Percentiles rank a stretch among this genome's conserved stretches.
Evolutionary conservation across 2,888 invertebrate genomes (phyloP).

Genomic region (Bibio marci): DNA sequence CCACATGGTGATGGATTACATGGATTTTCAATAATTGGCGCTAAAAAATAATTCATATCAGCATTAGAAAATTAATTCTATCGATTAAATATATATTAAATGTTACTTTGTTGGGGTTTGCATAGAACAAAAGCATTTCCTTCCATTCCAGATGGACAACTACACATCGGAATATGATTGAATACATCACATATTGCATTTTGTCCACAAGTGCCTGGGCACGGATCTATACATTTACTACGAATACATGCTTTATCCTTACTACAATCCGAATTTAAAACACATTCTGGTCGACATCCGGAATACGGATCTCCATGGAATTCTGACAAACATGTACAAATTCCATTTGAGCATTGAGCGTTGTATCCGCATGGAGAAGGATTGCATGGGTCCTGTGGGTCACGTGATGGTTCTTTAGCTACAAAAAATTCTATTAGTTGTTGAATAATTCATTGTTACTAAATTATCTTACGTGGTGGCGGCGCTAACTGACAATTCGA

Average conservation of each 20-base stretch:
- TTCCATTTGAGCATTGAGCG: constrained; percentile 48
- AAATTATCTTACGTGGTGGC: constrained; percentile 11
- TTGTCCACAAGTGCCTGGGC: constrained; percentile 55
- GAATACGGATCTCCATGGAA: constrained; percentile 54
- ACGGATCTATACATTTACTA: constrained; percentile 54
- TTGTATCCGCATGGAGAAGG: constrained; percentile 62
- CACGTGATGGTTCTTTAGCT: constrained; percentile 18
- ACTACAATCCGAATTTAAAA: constrained; percentile 53
- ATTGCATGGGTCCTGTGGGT: constrained; percentile 37
- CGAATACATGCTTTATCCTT: constrained; percentile 50
- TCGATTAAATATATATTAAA: too few species aligned
- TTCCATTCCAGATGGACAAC: constrained; percentile 46
- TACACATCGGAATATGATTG: constrained; percentile 58
- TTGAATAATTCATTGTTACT: constrained; percentile 23
- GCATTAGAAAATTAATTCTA: too few species aligned
- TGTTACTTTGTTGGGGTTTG: constrained; percentile 26
- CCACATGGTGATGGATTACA: constrained; percentile 70
- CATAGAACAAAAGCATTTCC: constrained; percentile 53
- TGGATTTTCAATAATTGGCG: constrained; percentile 26
- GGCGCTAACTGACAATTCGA: constrained; percentile 41
- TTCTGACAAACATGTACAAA: constrained; percentile 52
- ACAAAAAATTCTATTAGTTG: constrained; percentile 1
- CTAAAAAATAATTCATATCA: not conserved
- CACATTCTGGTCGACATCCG: constrained; percentile 55
- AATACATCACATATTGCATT: constrained; percentile 55